phyloP scores from a whole-genome alignment of 2,113 vertebrate species.

The Apodemus speciosus region DNA sequence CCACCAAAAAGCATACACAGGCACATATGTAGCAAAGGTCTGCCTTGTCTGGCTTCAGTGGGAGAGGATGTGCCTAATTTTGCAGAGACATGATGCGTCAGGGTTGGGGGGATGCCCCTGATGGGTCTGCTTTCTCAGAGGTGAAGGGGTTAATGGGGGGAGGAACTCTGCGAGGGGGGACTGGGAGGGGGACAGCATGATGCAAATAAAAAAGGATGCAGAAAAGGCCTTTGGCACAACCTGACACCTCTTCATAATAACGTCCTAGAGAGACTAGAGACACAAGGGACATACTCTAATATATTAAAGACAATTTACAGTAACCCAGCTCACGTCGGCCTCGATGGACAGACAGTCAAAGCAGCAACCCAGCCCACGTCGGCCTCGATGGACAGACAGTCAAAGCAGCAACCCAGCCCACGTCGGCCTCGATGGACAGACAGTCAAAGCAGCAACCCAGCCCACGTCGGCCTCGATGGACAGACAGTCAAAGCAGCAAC shows the following conservation, averaged over 20 bases:
- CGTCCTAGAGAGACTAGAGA: neutral
- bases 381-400: neutral
- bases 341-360: neutral
- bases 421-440: neutral
- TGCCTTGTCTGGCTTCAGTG: too few relatives aligned
- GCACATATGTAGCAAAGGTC: too few relatives aligned
- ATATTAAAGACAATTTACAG: neutral
- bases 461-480: neutral
- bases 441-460: neutral
- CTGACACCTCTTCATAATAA: too few relatives aligned
- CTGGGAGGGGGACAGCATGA: too few relatives aligned
- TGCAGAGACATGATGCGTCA: too few relatives aligned
- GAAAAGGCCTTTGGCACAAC: neutral
- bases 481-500: neutral
- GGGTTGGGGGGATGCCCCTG: too few relatives aligned
- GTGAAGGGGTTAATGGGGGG: too few relatives aligned
- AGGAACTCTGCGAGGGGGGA: too few relatives aligned
- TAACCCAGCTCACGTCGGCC: neutral
- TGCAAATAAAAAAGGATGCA: neutral
- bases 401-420: neutral
- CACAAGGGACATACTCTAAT: neutral
- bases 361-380: too few relatives aligned
- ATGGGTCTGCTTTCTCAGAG: too few relatives aligned
- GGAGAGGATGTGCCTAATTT: too few relatives aligned
- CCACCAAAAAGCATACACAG: too few relatives aligned